Evolutionary conservation across 1,140 invertebrate species (phyloP), one percentile per base, ranked within the genome.

Genomic region (Neotoxoptera formosana): DNA sequence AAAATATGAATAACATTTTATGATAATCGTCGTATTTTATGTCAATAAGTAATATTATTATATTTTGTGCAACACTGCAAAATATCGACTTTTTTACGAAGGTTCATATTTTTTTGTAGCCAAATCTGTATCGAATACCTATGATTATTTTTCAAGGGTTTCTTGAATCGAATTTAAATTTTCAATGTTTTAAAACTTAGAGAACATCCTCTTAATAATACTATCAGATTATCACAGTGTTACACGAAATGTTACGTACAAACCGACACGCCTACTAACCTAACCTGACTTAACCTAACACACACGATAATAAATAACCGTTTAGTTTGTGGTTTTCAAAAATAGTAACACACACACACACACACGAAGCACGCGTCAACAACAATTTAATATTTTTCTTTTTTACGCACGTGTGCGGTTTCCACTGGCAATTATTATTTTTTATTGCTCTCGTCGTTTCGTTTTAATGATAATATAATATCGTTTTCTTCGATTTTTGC

Each of bases 301-400:
- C 60, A 84, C 9, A 84, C 2, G 34, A 21, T 36, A 84, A 83
- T 41, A 25, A 84, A 84, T 48, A 87, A 47, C 30, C 45, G 25
- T 47, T 87, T n/a, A 36, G 47, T 48, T 21, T 87, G 45, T n/a
- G 86, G 86, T 21, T 87, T 87, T 47, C 86, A 87, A 84, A 67
- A 67, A 67, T n/a, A 67, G 36, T 84, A 23, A 84, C 67, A 81
- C 34, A 81, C n/a, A 81, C n/a, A 34, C 30, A 34, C 34, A 81
- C n/a, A 41, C 81, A 4, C 4, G 41, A 41, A n/a, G n/a, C 41
- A 41, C 41, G 41, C 41, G 41, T 41, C 3, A 45, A 84, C 36
- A 45, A 41, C 21, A 41, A 41, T 84, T 84, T 84, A 45, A 41
- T 41, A 84, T 84, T 4, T 45, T 8, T 84, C 2, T 84, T 36